These are phyloP conservation scores for Epistrophe eligans DNA, from an alignment of 2,888 invertebrate genomes.

Conservation along the genomic window DNA sequence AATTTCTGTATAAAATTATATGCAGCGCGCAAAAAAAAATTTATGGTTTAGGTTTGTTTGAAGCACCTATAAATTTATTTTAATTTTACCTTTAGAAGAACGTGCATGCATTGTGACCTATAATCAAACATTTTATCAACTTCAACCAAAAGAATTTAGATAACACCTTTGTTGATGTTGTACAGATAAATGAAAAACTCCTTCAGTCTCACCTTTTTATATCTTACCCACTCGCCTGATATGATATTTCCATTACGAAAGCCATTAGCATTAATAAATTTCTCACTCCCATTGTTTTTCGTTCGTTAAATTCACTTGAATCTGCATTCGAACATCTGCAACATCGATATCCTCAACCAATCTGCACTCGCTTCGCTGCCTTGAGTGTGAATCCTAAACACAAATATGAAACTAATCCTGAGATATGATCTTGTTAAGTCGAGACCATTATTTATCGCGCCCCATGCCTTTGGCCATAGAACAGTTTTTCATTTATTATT, in stretches of 20 bases:
- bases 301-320: constrained; percentile 30
- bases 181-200: background rate
- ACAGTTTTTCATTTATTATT: constrained; percentile 75
- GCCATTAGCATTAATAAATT: constrained; percentile 65
- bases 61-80: no score
- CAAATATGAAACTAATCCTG: constrained; percentile 75
- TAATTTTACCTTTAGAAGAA: no score
- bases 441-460: constrained; percentile 75
- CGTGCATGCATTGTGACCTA: no score
- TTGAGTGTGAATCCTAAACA: constrained; percentile 64
- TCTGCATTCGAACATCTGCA: constrained; percentile 65
- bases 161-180: background rate
- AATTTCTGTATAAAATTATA: no score
- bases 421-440: constrained; percentile 76
- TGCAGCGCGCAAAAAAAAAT: no score
- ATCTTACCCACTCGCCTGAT: background rate
- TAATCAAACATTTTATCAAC: background rate
- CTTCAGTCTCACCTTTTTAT: background rate
- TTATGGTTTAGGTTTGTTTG: no score
- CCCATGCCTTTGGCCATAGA: constrained; percentile 72
- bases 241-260: constrained; percentile 51
- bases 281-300: constrained; percentile 54
- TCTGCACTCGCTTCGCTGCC: constrained; percentile 6
- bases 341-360: constrained; percentile 49
- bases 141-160: background rate